A percentile compares a stretch with the other conserved stretches of the same genome.
Evolutionary conservation across 2,888 invertebrate species (phyloP).

Genomic region (Caenorhabditis virilis): DNA sequence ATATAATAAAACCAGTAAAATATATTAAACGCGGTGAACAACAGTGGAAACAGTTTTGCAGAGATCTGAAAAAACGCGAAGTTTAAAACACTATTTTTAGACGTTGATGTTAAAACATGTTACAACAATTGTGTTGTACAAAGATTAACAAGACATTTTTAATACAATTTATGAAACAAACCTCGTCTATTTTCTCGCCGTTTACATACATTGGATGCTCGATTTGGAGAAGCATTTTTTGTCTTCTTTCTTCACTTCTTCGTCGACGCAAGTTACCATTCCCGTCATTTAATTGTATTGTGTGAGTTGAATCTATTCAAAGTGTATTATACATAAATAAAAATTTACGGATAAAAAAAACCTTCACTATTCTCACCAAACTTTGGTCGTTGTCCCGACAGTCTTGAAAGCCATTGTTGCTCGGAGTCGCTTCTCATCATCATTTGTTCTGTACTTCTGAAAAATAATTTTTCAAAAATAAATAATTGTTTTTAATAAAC

Average conservation of each 20-base stretch:
- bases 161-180: conserved; percentile 16
- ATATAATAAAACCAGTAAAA: conserved; percentile 69
- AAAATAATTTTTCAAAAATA: not conserved
- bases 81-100: too few relatives aligned
- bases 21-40: conserved; percentile 68
- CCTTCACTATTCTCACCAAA: conserved; percentile 20
- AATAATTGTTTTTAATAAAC: too few relatives aligned
- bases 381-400: conserved; percentile 33
- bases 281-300: conserved; percentile 40
- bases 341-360: not conserved
- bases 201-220: conserved; percentile 53
- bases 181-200: conserved; percentile 67
- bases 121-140: too few relatives aligned
- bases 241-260: conserved; percentile 32
- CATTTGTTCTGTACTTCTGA: conserved; percentile 53
- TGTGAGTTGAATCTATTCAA: conserved; percentile 27
- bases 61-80: conserved; percentile 60
- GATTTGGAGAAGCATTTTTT: conserved; percentile 38
- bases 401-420: conserved; percentile 62
- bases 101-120: too few relatives aligned
- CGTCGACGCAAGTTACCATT: conserved; percentile 35
- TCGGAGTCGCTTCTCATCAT: conserved; percentile 64
- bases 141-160: too few relatives aligned
- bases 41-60: conserved; percentile 64
- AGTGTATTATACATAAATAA: not conserved